A percentile compares a stretch with the other conserved stretches of the same genome.
Conservation (phyloP, 1,140 invertebrate species). For the Pantala flavescens region DNA sequence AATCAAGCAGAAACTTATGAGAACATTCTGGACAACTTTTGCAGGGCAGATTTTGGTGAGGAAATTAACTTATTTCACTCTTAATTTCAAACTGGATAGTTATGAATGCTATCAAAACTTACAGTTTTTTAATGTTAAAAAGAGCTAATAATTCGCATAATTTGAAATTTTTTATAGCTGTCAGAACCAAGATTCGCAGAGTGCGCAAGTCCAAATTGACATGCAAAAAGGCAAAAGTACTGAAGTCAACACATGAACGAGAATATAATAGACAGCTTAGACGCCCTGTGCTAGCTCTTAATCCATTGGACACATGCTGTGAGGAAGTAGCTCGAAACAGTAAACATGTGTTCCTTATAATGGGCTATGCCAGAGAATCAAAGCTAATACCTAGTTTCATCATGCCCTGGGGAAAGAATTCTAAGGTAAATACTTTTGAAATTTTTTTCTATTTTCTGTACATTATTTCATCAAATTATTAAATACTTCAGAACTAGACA, state of each 20-base stretch:
- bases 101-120: background rate
- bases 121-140: background rate
- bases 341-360: constrained; percentile 35
- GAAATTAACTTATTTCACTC: constrained; percentile 16
- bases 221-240: constrained; percentile 35
- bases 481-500: too few species aligned
- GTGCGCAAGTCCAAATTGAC: constrained; percentile 30
- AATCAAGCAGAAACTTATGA: constrained; percentile 52
- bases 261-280: constrained; percentile 29
- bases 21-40: constrained; percentile 53
- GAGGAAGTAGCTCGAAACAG: constrained; percentile 26
- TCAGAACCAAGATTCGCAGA: constrained; percentile 33
- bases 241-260: constrained; percentile 29
- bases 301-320: constrained; percentile 35
- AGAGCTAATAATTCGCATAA: too few species aligned
- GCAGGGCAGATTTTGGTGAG: constrained; percentile 50
- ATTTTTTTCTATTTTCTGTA: too few species aligned
- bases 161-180: constrained; percentile 29
- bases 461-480: too few species aligned
- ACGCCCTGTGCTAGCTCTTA: constrained; percentile 31
- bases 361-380: constrained; percentile 36
- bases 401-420: constrained; percentile 36
- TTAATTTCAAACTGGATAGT: background rate
- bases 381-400: constrained; percentile 37
- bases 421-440: constrained; percentile 28